Evolutionary conservation across 2,888 invertebrate species (phyloP).

Genomic region (Hyles lineata): DNA sequence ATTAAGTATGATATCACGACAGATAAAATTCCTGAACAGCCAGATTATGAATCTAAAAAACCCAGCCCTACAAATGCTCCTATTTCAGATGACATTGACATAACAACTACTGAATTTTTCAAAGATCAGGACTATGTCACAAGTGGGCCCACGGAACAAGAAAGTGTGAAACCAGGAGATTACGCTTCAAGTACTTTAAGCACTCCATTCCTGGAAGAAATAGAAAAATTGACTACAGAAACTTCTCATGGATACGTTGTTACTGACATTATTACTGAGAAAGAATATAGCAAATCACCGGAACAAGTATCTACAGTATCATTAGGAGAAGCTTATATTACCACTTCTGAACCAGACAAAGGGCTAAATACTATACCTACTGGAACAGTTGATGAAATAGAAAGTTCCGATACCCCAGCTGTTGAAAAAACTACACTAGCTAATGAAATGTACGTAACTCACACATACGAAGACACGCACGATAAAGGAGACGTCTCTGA

Average conservation of each 20-base stretch:
- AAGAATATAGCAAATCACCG: constrained; percentile 30
- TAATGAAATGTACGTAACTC: background rate
- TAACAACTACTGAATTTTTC: constrained; percentile 32
- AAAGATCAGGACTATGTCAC: constrained; percentile 27
- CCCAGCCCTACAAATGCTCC: constrained; percentile 26
- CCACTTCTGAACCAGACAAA: constrained; percentile 59
- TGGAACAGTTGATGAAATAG: constrained; percentile 50
- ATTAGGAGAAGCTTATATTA: constrained; percentile 30
- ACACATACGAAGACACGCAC: background rate
- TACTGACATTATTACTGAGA: constrained; percentile 30
- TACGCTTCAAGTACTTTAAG: constrained; percentile 43
- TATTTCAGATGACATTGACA: constrained; percentile 29
- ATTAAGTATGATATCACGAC: constrained; percentile 18
- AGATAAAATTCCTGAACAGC: constrained; percentile 19
- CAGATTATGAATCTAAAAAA: constrained; percentile 28
- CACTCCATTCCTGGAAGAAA: constrained; percentile 42
- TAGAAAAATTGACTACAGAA: constrained; percentile 45
- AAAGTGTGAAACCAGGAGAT: constrained; percentile 32
- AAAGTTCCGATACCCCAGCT: constrained; percentile 39
- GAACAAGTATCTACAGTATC: constrained; percentile 30
- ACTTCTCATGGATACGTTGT: constrained; percentile 26
- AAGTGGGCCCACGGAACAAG: constrained; percentile 31
- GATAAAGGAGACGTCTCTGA: constrained; percentile 36
- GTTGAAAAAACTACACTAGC: constrained; percentile 42
- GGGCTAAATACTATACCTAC: constrained; percentile 65